These are phyloP conservation scores for Muscicapa comitata DNA, from an alignment of 2,797 vertebrate genomes.

Conservation along the genomic window DNA sequence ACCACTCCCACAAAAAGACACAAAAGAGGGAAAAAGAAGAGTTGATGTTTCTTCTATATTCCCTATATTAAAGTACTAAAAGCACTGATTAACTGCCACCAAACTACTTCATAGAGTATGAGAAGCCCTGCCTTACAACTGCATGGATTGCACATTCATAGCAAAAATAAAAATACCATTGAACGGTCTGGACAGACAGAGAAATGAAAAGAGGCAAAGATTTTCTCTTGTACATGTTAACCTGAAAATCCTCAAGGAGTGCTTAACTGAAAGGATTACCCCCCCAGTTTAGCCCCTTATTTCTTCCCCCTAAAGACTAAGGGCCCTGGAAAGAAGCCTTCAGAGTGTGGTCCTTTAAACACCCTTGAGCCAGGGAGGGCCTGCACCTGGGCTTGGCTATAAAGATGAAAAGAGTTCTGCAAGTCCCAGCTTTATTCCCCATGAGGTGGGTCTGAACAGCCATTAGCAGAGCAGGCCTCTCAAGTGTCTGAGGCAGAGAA, in stretches of 20 bases:
- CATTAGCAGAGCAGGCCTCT: constrained; percentile 13
- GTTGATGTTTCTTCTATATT: neutral
- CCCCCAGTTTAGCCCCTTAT: neutral
- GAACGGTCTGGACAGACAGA: neutral
- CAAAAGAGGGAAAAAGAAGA: neutral
- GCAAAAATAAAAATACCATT: neutral
- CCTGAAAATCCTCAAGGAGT: constrained; percentile 2
- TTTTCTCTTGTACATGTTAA: neutral
- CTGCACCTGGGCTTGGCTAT: constrained; percentile 51
- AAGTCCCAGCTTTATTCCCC: constrained; percentile 51
- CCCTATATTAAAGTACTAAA: neutral
- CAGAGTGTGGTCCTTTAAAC: constrained; percentile 6
- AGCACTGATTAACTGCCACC: neutral
- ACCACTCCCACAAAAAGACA: neutral
- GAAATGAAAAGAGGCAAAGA: neutral
- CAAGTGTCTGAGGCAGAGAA: constrained; percentile 36
- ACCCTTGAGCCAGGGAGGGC: constrained; percentile 14
- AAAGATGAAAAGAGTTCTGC: constrained; percentile 47
- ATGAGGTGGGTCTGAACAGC: constrained; percentile 22
- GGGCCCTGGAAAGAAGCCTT: constrained; percentile 23
- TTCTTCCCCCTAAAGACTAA: neutral
- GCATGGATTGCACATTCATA: neutral
- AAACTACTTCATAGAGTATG: neutral
- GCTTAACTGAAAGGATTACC: neutral
- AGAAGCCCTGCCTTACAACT: neutral